Evolutionary conservation across 37 sponge, comb jelly and placozoan genomes (phyloP).

Genomic region (Halisarca cf. caerulea): DNA sequence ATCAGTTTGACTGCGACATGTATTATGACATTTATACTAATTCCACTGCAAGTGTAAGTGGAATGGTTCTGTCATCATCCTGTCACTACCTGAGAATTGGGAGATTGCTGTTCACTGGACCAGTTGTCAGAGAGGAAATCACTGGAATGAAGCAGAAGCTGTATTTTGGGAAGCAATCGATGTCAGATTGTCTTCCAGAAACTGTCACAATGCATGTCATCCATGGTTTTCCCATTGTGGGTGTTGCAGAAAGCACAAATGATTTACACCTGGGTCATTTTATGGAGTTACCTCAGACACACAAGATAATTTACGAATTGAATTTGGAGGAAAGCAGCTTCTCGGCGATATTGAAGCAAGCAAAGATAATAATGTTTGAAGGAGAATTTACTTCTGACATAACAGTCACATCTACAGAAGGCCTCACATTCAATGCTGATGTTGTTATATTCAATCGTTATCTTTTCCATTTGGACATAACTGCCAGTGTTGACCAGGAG

Average conservation of each 20-base stretch:
- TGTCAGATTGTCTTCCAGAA: not conserved
- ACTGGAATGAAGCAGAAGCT: not conserved
- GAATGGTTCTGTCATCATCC: not conserved
- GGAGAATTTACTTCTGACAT: not conserved
- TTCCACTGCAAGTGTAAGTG: not conserved
- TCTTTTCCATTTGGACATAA: not conserved
- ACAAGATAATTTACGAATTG: not conserved
- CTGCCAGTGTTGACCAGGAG: not conserved
- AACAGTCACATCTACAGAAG: not conserved
- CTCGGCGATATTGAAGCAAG: not conserved
- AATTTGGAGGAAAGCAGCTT: not conserved
- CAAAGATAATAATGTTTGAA: not conserved
- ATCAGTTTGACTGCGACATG: slow-evolving; percentile 9
- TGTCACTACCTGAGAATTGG: slow-evolving; percentile 1
- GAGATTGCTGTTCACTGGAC: not conserved
- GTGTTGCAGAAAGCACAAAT: not conserved
- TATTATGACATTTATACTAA: not conserved
- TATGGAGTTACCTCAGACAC: not conserved
- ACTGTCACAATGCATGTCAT: not conserved
- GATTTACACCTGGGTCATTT: not conserved
- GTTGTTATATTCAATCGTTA: not conserved
- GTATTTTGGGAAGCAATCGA: not conserved
- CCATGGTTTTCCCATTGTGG: not conserved
- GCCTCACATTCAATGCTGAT: not conserved
- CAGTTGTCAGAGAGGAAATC: not conserved